Percentiles rank a stretch among this genome's conserved stretches.
These are phyloP conservation scores for Phortica okadai DNA, from an alignment of 2,888 invertebrate genomes.

Conservation along the genomic window DNA sequence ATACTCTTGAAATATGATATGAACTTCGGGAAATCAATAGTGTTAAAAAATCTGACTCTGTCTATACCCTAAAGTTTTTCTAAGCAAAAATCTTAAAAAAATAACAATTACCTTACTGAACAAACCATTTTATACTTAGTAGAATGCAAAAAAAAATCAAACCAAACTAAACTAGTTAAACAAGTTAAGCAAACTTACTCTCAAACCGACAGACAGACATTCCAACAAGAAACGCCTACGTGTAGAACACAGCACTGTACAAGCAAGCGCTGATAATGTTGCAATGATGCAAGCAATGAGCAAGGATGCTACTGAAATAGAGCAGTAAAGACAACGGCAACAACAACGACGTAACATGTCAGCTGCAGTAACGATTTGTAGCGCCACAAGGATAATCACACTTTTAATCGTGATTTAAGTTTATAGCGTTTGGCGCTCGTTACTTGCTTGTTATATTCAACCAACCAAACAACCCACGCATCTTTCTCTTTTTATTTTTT, in stretches of 20 bases:
- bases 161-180: constrained; percentile 30
- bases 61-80: too few species aligned
- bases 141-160: not conserved
- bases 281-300: constrained; percentile 46
- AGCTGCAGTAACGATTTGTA: constrained; percentile 73
- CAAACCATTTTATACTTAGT: not conserved
- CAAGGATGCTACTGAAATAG: constrained; percentile 28
- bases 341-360: constrained; percentile 49
- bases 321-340: constrained; percentile 45
- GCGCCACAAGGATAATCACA: constrained; percentile 76
- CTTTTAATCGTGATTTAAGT: constrained; percentile 76
- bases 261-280: constrained; percentile 30
- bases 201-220: not conserved
- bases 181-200: constrained; percentile 43
- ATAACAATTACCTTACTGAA: too few species aligned
- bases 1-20: too few species aligned
- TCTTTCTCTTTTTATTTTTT: constrained; percentile 45
- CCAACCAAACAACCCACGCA: constrained; percentile 11
- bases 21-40: too few species aligned
- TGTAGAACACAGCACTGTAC: not conserved
- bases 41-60: too few species aligned
- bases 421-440: constrained; percentile 69
- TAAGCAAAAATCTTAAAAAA: too few species aligned
- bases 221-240: not conserved
- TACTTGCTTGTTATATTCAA: constrained; percentile 60